Conservation (phyloP, 2,113 vertebrate species). For the Zosterops hypoxanthus region DNA sequence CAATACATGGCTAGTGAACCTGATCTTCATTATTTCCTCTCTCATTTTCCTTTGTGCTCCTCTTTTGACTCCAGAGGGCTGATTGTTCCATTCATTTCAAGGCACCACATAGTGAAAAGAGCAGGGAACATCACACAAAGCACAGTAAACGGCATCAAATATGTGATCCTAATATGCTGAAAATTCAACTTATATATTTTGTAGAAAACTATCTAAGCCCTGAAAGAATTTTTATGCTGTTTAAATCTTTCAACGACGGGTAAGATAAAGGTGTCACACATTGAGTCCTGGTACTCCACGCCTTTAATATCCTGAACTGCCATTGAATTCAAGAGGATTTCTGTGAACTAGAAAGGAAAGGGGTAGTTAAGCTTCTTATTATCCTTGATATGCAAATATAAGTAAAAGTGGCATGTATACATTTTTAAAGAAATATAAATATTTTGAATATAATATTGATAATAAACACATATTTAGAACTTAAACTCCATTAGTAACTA, state of each 20-base stretch:
- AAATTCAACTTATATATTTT: not conserved
- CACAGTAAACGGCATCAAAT: not conserved
- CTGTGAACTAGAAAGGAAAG: not conserved
- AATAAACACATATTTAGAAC: not conserved
- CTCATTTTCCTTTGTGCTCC: slow-evolving; percentile 18
- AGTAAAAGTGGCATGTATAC: not conserved
- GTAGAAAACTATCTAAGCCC: not conserved
- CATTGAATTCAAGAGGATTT: not conserved
- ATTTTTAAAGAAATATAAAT: not conserved
- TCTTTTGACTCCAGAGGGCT: not conserved
- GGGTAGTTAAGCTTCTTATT: not conserved
- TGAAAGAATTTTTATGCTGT: not conserved
- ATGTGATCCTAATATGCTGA: not conserved
- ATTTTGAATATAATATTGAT: not conserved
- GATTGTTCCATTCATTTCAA: not conserved
- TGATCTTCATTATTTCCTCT: slow-evolving; percentile 54
- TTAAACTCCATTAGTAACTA: not conserved
- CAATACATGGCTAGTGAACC: slow-evolving; percentile 32
- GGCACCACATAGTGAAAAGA: not conserved
- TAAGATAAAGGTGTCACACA: not conserved
- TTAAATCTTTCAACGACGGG: not conserved
- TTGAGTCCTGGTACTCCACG: fast-evolving
- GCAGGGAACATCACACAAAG: not conserved
- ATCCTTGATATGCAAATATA: not conserved
- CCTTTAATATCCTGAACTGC: not conserved